A percentile compares a stretch with the other conserved stretches of the same genome.
Evolutionary conservation across 2,797 vertebrate genomes (phyloP).

Genomic region (Cirrhinus mrigala): DNA sequence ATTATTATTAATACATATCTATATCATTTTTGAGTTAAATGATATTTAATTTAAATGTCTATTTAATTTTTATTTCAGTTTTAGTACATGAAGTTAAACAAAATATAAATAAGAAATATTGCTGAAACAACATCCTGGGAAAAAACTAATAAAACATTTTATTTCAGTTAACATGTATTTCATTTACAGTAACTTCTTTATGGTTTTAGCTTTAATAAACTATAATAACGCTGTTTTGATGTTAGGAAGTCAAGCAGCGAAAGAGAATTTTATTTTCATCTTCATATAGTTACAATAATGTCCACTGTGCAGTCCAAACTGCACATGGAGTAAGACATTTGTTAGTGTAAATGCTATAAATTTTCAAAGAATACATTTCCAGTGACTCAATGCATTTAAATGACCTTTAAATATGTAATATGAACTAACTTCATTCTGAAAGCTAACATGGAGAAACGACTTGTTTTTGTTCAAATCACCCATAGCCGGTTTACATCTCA

Average conservation of each 20-base stretch:
- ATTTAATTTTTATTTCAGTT: not conserved
- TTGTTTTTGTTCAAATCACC: slow-evolving; percentile 26
- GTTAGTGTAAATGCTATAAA: not conserved
- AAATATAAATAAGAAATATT: not conserved
- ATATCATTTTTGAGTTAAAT: too few relatives aligned
- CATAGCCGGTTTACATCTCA: slow-evolving; percentile 1
- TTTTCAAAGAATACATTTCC: not conserved
- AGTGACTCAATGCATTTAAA: slow-evolving; percentile 39
- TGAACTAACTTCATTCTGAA: not conserved
- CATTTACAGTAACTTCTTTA: not conserved
- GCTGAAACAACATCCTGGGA: too few relatives aligned
- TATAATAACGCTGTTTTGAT: not conserved
- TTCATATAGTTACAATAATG: not conserved
- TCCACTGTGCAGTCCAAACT: not conserved
- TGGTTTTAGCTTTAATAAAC: not conserved
- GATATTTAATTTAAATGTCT: too few relatives aligned
- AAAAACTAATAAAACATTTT: too few relatives aligned
- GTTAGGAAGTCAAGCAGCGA: not conserved
- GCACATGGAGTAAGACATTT: not conserved
- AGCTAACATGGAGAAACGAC: not conserved
- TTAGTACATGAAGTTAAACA: not conserved
- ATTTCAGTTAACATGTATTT: not conserved
- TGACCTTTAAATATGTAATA: slow-evolving; percentile 36
- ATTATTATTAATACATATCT: too few relatives aligned
- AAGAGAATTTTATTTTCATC: not conserved